phyloP scores from a whole-genome alignment of 1,140 invertebrate genomes.

The Drosophila gunungcola region DNA sequence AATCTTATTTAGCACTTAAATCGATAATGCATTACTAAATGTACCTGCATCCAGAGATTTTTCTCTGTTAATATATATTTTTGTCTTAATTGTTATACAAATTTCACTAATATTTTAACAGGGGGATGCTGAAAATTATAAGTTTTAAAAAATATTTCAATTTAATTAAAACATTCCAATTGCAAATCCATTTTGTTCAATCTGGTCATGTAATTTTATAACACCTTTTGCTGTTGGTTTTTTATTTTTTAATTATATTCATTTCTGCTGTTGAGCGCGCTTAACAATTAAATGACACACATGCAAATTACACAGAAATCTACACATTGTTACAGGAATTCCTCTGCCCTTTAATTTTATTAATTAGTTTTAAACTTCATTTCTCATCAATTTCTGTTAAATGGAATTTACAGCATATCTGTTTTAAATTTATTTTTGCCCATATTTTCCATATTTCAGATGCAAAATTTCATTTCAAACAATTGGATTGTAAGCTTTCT shows the following conservation, averaged over 20 bases:
- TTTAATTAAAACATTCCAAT: neutral
- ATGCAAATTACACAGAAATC: conserved; percentile 10
- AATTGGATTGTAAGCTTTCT: conserved; percentile 29
- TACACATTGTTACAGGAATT: conserved; percentile 24
- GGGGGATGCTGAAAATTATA: conserved; percentile 2
- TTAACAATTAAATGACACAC: conserved; percentile 19
- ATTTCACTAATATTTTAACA: neutral
- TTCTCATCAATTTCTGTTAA: conserved; percentile 9
- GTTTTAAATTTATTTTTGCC: conserved; percentile 1
- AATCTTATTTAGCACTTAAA: neutral
- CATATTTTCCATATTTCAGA: neutral
- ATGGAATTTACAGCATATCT: neutral
- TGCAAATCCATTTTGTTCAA: neutral
- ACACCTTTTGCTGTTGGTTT: neutral
- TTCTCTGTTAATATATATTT: neutral
- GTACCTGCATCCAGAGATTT: neutral
- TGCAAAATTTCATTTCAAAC: conserved; percentile 12
- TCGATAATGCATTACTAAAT: neutral
- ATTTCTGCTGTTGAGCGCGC: conserved; percentile 22
- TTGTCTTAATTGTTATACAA: neutral
- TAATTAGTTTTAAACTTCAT: conserved; percentile 17
- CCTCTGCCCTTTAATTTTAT: conserved; percentile 6
- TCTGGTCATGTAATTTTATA: conserved; percentile 25
- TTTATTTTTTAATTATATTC: conserved; percentile 22
- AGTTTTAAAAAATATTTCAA: conserved; percentile 8